A percentile compares a stretch with the other conserved stretches of the same genome.
These are phyloP conservation scores for Anhinga rufa DNA, from an alignment of 2,113 vertebrate genomes.

Conservation along the genomic window DNA sequence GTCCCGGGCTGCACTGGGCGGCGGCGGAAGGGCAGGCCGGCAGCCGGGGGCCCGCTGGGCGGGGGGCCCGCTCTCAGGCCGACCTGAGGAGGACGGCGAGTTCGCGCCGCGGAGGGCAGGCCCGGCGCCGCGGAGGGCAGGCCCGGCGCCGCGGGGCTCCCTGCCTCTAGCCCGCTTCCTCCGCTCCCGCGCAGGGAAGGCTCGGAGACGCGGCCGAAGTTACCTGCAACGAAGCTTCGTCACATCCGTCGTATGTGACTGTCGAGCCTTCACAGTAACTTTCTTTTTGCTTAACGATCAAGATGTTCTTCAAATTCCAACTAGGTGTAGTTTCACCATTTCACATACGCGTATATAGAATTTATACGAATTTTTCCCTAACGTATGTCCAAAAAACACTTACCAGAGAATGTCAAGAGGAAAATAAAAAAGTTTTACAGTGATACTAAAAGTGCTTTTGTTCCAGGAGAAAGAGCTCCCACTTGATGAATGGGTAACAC, in stretches of 20 bases:
- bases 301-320: background rate
- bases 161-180: fast-evolving
- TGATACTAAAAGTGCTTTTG: background rate
- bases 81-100: fast-evolving
- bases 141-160: too few species aligned
- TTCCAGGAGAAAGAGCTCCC: background rate
- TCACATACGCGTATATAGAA: background rate
- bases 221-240: background rate
- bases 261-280: background rate
- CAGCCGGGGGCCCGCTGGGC: fast-evolving
- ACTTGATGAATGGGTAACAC: background rate
- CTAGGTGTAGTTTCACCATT: background rate
- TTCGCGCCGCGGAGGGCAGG: background rate
- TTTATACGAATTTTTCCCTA: background rate
- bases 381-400: background rate
- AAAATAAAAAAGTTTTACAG: background rate
- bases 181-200: fast-evolving
- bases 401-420: background rate
- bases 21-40: too few species aligned
- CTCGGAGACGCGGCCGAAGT: background rate
- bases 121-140: too few species aligned
- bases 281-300: background rate
- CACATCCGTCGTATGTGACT: fast-evolving
- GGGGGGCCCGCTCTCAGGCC: fast-evolving
- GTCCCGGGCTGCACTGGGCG: fast-evolving